Base-by-base conservation (phyloP, 2,888 invertebrate genomes). In the Vannuccia rotundouncinata region DNA sequence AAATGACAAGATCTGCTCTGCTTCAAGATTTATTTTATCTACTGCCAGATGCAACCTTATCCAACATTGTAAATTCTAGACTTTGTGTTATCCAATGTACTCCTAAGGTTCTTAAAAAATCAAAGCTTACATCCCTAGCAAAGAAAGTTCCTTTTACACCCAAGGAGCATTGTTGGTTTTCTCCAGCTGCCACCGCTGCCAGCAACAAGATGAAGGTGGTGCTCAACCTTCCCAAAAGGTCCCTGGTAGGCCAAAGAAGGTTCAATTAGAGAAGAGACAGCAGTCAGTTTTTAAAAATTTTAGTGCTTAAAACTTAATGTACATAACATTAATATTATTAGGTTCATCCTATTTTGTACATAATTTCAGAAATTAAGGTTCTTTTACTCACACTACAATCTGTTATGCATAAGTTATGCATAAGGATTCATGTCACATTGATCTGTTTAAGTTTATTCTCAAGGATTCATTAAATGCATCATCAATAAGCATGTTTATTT, bases 161-260 rank as follows among this genome's bases (percentile, higher is more conserved):
- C 5, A 22, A 73, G 29, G 75, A 75, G 31, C 31, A 29, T 75
- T 29, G 29, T 30, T 75, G 75, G 75, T 75, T 75, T 75, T 75
- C 13, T 75, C 75, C 75, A 29, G 29, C 75, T 29, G 22, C 75
- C 31, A 73, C 74, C 5, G 29, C 74, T 28, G 29, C 22, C 29
- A 73, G 27, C 75, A 75, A 30, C 29, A n/a, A 75, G 31, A 29
- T 29, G 75, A 75, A 30, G 75, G 75, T 30, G 75, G 28, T 30
- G 31, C 75, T 75, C 29, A 27, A 30, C 29, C 29, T 75, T 29
- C 75, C 2, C 29, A 30, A 29, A 30, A 29, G 29, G 75, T 22
- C 75, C 75, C 75, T 29, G 75, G 29, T 29, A 75, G 75, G 31
- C 75, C 75, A 29, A 75, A 75, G 75, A 75, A 75, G 75, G 75